Base-by-base conservation (phyloP, 2,888 invertebrate genomes). In the Caenorhabditis doughertyi region DNA sequence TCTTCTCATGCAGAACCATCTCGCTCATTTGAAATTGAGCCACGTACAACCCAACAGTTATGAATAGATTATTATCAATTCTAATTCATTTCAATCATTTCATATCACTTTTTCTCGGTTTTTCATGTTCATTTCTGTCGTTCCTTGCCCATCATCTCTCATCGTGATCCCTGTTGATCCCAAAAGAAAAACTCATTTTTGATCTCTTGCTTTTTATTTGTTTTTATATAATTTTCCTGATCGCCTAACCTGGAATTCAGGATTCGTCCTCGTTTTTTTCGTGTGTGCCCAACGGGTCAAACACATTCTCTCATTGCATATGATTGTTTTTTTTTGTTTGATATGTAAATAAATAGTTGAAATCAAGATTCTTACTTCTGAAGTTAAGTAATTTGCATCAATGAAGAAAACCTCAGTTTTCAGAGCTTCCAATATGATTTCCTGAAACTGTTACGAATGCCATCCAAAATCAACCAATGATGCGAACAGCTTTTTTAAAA, bases 1-100 rank as follows among this genome's bases (percentile, higher is more conserved):
- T 86, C 86, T 5, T 77, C 81, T 1, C 77, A 81, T 47, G 62
- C 62, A 32, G 80, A 80, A 35, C 79, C 55, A 29, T 49, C 39
- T 16, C 58, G 62, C 11, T 76, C 76, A 7, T 76, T 53, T 42
- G 76, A 76, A n/a, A 47, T 62, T 18, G 74, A 74, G 64, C 76
- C 76, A 5, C 35, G 68, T 27, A 68, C 74, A 4, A n/a, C 44
- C 7, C 74, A 76, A 49, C 74, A 76, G 29, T 49, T 76, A 27
- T 76, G 44, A 76, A 49, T 32, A 4, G 18, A 18, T 67, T 67
- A 44, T n/a, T 16, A 8, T 32, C 11, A n/a, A 39, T 23, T 16
- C n/a, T 4, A 29, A 18, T 39, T 39, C 39, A 39, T 39, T 11
- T 5, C 32, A 18, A 47, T 64, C 27, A 29, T 39, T 39, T 21